These are phyloP conservation scores for Grammomys surdaster DNA, from an alignment of 2,113 vertebrate species.

Conservation along the genomic window DNA sequence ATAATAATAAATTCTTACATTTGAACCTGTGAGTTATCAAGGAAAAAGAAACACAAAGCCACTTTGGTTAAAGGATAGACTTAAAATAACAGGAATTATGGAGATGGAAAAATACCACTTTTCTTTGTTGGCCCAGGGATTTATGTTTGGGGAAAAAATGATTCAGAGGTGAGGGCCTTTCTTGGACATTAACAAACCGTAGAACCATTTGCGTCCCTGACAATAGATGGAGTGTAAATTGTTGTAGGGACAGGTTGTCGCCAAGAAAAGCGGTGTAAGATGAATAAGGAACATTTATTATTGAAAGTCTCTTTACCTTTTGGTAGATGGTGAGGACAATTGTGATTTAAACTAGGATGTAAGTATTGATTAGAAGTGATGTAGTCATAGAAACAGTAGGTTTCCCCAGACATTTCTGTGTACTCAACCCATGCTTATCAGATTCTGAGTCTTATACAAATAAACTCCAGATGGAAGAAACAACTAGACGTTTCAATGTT, in stretches of 20 bases:
- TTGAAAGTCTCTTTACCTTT: not conserved
- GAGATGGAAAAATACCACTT: conserved; percentile 86
- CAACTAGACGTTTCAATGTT: conserved; percentile 3
- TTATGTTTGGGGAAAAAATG: conserved; percentile 87
- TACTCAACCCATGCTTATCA: conserved; percentile 50
- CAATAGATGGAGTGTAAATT: conserved; percentile 47
- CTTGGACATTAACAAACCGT: conserved; percentile 68
- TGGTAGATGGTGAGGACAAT: not conserved
- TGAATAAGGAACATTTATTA: not conserved
- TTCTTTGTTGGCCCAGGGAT: conserved; percentile 85
- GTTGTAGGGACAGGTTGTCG: not conserved
- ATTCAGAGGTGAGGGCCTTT: conserved; percentile 84
- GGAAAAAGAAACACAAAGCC: conserved; percentile 85
- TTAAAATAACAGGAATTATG: conserved; percentile 87
- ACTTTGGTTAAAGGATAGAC: conserved; percentile 87
- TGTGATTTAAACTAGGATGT: conserved; percentile 30
- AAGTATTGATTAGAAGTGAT: conserved; percentile 34
- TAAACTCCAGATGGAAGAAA: conserved; percentile 70
- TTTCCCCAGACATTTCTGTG: conserved; percentile 43
- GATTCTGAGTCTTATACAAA: conserved; percentile 44
- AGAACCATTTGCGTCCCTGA: conserved; percentile 31
- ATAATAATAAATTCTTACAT: conserved; percentile 90
- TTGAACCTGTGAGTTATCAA: conserved; percentile 88
- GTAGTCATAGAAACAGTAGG: conserved; percentile 12
- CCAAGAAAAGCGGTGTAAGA: not conserved